Evolutionary conservation across 2,888 invertebrate genomes (phyloP).

Genomic region (Dorcus hopei): DNA sequence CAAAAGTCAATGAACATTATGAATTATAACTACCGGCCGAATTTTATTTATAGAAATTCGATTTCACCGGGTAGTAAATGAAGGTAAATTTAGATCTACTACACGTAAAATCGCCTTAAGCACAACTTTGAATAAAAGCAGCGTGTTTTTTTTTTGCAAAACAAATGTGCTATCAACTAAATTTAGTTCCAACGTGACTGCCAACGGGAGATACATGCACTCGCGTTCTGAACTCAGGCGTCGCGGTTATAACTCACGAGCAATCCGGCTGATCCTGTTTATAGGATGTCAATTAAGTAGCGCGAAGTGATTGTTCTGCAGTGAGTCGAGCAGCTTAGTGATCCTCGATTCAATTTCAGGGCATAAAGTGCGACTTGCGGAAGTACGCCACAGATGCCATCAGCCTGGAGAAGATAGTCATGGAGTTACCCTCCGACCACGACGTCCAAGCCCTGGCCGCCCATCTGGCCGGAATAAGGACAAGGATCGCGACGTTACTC

Average conservation of each 20-base stretch:
- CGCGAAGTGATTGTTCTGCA: background rate
- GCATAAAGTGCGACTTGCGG: conserved; percentile 65
- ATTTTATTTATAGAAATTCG: too few species aligned
- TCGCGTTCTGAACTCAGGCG: background rate
- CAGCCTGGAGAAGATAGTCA: conserved; percentile 61
- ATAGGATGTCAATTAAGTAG: background rate
- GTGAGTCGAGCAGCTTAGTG: background rate
- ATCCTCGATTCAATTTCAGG: conserved; percentile 52
- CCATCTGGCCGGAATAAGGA: conserved; percentile 59
- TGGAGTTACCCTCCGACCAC: conserved; percentile 61
- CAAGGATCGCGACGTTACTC: conserved; percentile 63
- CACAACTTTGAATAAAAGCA: background rate
- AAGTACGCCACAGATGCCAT: conserved; percentile 66
- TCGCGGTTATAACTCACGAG: too few species aligned
- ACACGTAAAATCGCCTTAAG: too few species aligned
- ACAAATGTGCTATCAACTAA: background rate
- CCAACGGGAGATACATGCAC: background rate
- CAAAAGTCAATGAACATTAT: too few species aligned
- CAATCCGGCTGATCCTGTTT: too few species aligned
- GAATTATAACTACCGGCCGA: too few species aligned
- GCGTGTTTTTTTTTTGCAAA: background rate
- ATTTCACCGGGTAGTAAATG: too few species aligned
- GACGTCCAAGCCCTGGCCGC: conserved; percentile 59
- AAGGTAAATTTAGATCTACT: too few species aligned
- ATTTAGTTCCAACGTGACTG: background rate